Percentiles rank a stretch among this genome's conserved stretches.
phyloP scores from a whole-genome alignment of 2,797 vertebrate genomes.

The Hozukius guyotensis region DNA sequence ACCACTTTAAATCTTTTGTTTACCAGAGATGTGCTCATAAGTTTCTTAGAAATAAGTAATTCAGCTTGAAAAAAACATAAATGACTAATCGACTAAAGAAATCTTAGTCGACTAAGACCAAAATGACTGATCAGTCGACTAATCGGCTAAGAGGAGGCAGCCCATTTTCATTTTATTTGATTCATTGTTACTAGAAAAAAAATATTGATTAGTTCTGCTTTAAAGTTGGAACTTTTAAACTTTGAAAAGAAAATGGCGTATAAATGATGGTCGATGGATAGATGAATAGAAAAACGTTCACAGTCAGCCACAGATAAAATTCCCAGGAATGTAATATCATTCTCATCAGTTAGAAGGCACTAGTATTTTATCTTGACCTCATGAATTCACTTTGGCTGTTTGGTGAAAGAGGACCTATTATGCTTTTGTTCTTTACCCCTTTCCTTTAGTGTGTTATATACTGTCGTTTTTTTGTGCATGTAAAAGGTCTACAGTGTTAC shows the following conservation, averaged over 20 bases:
- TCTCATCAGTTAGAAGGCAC: neutral
- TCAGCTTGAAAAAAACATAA: too few species aligned
- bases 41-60: neutral
- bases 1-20: too few species aligned
- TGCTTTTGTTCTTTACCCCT: too few species aligned
- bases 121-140: too few species aligned
- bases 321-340: neutral
- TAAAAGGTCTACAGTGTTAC: too few species aligned
- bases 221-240: neutral
- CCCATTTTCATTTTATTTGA: neutral
- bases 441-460: too few species aligned
- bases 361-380: neutral
- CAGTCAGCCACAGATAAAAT: neutral
- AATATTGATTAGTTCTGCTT: neutral
- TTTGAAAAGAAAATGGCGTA: neutral
- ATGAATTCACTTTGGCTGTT: neutral
- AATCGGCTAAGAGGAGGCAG: too few species aligned
- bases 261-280: neutral
- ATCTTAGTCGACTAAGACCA: too few species aligned
- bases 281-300: neutral
- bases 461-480: too few species aligned
- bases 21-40: too few species aligned
- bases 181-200: neutral
- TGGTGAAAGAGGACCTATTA: neutral
- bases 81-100: too few species aligned